Conservation (phyloP, 1,140 invertebrate species). For the Macrobrachium nipponense region DNA sequence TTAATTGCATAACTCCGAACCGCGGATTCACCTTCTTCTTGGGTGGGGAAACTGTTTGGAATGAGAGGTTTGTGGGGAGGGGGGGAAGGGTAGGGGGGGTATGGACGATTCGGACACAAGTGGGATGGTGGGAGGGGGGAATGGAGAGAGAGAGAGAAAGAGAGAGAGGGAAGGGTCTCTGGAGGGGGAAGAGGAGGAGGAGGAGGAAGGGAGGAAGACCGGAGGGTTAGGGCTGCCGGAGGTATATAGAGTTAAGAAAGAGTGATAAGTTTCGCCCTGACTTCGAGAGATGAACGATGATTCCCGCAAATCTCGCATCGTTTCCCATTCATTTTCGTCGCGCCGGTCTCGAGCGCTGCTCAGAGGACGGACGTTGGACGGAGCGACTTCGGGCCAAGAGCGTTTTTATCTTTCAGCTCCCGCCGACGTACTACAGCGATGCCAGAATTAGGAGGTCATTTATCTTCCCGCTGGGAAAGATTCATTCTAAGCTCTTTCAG, state of each 20-base stretch:
- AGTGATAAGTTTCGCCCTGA: not conserved
- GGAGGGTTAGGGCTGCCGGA: not conserved
- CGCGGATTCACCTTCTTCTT: too few species aligned
- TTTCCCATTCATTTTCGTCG: conserved; percentile 23
- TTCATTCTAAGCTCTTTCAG: too few species aligned
- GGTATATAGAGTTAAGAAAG: not conserved
- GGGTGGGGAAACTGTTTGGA: not conserved
- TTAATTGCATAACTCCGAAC: too few species aligned
- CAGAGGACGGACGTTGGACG: too few species aligned
- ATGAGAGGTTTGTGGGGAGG: not conserved
- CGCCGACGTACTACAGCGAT: too few species aligned
- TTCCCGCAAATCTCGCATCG: not conserved
- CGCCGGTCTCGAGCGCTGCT: too few species aligned
- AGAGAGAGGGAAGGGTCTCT: not conserved
- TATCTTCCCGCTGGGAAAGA: too few species aligned
- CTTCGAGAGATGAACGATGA: not conserved
- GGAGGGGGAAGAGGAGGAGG: not conserved
- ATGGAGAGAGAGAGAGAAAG: not conserved
- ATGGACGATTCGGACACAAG: not conserved
- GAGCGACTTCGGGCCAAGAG: too few species aligned
- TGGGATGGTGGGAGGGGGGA: not conserved
- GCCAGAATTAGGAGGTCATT: too few species aligned
- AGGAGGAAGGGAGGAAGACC: not conserved
- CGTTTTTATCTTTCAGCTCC: too few species aligned
- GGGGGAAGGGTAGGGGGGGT: too few species aligned